Conservation (phyloP, 2,888 invertebrate genomes). For the Helicoverpa assulta region DNA sequence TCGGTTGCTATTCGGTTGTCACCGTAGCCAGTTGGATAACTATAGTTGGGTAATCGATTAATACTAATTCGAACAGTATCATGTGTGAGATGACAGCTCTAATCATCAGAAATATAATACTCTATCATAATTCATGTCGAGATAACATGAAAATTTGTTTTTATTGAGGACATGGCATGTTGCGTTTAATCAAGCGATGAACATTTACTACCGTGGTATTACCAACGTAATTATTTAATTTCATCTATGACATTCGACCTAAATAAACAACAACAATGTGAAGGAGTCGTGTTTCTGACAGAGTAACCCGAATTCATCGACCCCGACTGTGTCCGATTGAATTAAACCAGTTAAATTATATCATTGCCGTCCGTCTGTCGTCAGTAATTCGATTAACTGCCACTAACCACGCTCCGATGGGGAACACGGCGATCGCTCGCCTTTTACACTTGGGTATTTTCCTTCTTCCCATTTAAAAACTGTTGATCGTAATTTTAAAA, state of each 20-base stretch:
- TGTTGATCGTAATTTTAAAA: constrained; percentile 55
- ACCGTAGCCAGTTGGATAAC: constrained; percentile 84
- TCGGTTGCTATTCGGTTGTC: constrained; percentile 81
- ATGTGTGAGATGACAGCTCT: constrained; percentile 66
- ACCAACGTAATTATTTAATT: constrained; percentile 50
- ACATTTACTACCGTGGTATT: constrained; percentile 27
- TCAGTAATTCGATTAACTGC: constrained; percentile 84
- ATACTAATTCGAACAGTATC: constrained; percentile 60
- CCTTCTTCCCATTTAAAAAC: constrained; percentile 60
- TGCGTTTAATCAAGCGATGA: constrained; percentile 43
- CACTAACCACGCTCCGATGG: constrained; percentile 74
- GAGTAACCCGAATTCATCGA: constrained; percentile 85
- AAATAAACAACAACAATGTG: constrained; percentile 72
- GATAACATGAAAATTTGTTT: constrained; percentile 35
- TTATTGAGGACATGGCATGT: constrained; percentile 40
- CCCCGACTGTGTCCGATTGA: constrained; percentile 85
- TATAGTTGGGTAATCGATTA: constrained; percentile 79
- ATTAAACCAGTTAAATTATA: constrained; percentile 89
- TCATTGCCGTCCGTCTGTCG: constrained; percentile 83
- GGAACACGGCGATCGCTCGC: constrained; percentile 71
- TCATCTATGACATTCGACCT: constrained; percentile 67
- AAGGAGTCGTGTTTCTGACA: constrained; percentile 71
- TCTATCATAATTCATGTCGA: constrained; percentile 34
- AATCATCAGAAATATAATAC: constrained; percentile 63
- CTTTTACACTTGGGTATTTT: constrained; percentile 69